Conservation (phyloP, 2,888 invertebrate species). For the Branchipolynoe longqiensis region DNA sequence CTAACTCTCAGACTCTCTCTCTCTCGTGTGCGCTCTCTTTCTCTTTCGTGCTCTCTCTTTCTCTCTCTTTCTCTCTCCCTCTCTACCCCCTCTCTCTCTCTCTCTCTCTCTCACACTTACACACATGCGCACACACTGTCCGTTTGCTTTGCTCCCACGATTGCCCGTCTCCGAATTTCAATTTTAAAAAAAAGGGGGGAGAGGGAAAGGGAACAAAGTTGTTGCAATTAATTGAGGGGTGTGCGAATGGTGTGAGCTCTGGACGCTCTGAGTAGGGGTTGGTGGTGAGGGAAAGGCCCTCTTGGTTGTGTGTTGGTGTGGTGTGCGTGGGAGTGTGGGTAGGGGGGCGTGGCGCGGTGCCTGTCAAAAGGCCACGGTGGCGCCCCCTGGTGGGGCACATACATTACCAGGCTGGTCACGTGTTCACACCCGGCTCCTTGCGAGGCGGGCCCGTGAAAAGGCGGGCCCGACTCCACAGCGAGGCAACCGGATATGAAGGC, state of each 20-base stretch:
- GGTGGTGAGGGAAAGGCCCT: too few species aligned
- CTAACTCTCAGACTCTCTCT: too few species aligned
- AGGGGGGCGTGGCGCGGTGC: background rate
- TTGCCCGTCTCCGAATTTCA: background rate
- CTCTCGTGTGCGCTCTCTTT: too few species aligned
- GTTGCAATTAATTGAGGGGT: too few species aligned
- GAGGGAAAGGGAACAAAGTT: background rate
- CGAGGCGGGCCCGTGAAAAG: constrained; percentile 14
- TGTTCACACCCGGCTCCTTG: constrained; percentile 24
- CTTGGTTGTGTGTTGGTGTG: too few species aligned
- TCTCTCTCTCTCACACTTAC: background rate
- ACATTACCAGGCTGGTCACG: constrained; percentile 35
- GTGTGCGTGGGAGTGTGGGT: background rate
- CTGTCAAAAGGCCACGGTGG: background rate
- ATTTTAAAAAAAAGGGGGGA: constrained; percentile 6
- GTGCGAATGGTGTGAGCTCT: too few species aligned
- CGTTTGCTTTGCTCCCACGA: background rate
- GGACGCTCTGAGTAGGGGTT: too few species aligned
- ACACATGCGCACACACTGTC: background rate
- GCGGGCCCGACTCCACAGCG: too few species aligned
- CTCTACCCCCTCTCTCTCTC: background rate
- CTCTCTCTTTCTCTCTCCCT: background rate
- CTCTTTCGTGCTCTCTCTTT: too few species aligned
- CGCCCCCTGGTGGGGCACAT: constrained; percentile 20
- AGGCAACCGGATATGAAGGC: constrained; percentile 37